A percentile compares a stretch with the other conserved stretches of the same genome.
These are phyloP conservation scores for Willisornis vidua DNA, from an alignment of 2,113 vertebrate genomes.

Conservation along the genomic window DNA sequence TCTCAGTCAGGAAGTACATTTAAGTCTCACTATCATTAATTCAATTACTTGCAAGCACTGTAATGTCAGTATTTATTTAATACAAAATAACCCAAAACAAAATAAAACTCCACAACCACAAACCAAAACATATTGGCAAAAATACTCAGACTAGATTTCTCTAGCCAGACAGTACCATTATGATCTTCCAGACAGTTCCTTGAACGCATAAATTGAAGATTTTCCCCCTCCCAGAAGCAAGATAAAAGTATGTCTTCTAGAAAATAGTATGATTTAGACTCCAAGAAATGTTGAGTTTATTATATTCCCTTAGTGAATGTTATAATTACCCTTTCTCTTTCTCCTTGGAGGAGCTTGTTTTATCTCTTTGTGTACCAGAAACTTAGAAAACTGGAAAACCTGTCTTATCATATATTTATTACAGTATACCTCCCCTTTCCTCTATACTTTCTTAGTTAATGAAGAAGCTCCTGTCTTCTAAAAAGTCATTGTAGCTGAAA, in stretches of 20 bases:
- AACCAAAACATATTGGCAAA: background rate
- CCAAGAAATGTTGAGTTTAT: background rate
- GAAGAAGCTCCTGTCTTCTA: background rate
- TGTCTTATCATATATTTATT: background rate
- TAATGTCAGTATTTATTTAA: background rate
- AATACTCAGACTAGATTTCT: background rate
- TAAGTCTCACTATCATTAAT: background rate
- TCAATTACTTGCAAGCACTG: background rate
- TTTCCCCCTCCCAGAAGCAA: background rate
- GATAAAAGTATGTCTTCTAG: background rate
- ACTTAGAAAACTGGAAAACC: background rate
- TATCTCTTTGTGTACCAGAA: background rate
- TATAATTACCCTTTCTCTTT: background rate
- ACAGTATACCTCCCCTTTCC: background rate
- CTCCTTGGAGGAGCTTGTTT: background rate
- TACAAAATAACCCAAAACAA: background rate
- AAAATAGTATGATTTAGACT: background rate
- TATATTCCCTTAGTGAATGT: background rate
- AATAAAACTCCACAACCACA: background rate
- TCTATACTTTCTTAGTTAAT: background rate
- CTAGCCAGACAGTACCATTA: background rate
- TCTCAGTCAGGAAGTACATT: background rate
- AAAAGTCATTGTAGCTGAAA: background rate
- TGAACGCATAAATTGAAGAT: background rate
- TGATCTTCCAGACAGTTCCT: background rate